phyloP scores from a whole-genome alignment of 2,888 invertebrate species.

The Prosapia bicincta region DNA sequence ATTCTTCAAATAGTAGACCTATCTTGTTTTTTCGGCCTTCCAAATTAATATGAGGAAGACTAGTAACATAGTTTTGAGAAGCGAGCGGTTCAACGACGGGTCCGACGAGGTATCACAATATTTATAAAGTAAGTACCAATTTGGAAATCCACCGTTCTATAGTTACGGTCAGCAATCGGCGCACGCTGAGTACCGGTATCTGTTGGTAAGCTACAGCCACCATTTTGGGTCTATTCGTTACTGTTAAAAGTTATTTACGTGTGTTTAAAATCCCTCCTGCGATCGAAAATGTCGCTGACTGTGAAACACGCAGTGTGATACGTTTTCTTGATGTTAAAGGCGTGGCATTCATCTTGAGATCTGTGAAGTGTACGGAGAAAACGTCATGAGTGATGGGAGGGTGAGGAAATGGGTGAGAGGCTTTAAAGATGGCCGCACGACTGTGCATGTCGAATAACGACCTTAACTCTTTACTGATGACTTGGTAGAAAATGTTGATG shows the following conservation, averaged over 20 bases:
- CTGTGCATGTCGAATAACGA: conserved; percentile 23
- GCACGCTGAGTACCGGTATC: neutral
- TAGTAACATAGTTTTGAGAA: too few relatives aligned
- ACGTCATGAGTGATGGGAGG: conserved; percentile 37
- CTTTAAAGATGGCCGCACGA: conserved; percentile 13
- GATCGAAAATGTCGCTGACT: neutral
- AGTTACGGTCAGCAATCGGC: neutral
- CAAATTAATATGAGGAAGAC: too few relatives aligned
- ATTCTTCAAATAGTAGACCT: too few relatives aligned
- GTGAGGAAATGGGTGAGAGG: conserved; percentile 30
- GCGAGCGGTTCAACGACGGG: too few relatives aligned
- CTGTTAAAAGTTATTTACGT: too few relatives aligned
- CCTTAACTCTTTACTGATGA: conserved; percentile 32
- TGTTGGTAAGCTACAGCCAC: neutral
- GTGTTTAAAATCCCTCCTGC: neutral
- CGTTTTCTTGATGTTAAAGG: conserved; percentile 32
- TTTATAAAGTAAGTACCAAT: neutral
- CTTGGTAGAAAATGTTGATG: conserved; percentile 27
- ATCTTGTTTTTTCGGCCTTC: too few relatives aligned
- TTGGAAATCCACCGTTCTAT: neutral
- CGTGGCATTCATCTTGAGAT: conserved; percentile 36
- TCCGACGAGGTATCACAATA: too few relatives aligned
- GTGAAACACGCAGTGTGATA: conserved; percentile 20
- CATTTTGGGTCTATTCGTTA: neutral
- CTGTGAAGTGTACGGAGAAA: conserved; percentile 35